These are phyloP conservation scores for Brachyopa scutellaris DNA, from an alignment of 2,888 invertebrate species.

Conservation along the genomic window DNA sequence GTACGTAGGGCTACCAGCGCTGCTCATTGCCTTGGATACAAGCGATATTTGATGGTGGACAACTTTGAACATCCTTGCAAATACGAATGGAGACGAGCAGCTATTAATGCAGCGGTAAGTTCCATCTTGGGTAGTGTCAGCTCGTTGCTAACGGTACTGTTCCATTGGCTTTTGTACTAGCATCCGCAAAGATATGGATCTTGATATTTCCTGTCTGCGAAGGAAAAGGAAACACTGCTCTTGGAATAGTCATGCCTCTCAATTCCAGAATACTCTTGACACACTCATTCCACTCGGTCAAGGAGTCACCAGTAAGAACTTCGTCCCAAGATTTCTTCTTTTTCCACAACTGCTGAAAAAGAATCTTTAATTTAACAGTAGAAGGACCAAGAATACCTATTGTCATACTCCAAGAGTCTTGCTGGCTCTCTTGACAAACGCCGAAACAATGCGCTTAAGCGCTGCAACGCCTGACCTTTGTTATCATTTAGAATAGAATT, in stretches of 20 bases:
- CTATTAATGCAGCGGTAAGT: not conserved
- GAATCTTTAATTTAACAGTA: constrained; percentile 12
- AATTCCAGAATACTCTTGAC: constrained; percentile 8
- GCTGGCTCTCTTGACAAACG: constrained; percentile 11
- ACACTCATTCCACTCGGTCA: constrained; percentile 19
- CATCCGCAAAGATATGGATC: constrained; percentile 10
- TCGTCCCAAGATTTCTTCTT: constrained; percentile 7
- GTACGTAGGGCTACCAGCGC: constrained; percentile 3
- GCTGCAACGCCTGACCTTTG: not conserved
- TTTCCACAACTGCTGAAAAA: constrained; percentile 16
- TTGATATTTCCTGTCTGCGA: not conserved
- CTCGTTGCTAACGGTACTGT: not conserved
- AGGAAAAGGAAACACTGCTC: not conserved
- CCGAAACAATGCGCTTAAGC: not conserved
- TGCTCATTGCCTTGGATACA: not conserved
- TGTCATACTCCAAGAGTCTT: constrained; percentile 6
- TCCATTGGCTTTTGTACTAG: not conserved
- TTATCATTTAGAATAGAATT: not conserved
- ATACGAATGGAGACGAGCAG: not conserved
- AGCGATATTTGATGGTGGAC: not conserved
- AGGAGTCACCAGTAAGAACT: not conserved
- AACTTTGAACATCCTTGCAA: not conserved
- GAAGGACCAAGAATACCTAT: constrained; percentile 23
- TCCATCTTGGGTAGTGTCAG: not conserved
- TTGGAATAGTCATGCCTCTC: constrained; percentile 8